A percentile compares a stretch with the other conserved stretches of the same genome.
phyloP scores from a whole-genome alignment of 2,888 invertebrate genomes.

The Ceramica pisi region DNA sequence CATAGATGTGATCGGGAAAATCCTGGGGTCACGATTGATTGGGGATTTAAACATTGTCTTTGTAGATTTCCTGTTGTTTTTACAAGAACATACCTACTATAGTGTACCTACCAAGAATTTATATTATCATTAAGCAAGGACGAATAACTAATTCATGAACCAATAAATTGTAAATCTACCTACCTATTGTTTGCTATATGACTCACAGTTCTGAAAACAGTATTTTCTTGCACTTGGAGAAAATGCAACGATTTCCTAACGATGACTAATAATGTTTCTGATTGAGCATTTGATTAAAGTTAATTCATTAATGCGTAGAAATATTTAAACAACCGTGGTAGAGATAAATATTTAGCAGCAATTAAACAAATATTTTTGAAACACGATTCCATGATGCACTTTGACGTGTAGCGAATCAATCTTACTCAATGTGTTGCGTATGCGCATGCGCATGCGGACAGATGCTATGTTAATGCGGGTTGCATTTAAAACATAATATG shows the following conservation, averaged over 20 bases:
- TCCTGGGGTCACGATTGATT: background rate
- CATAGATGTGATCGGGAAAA: background rate
- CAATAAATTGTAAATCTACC: conserved; percentile 12
- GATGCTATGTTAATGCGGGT: conserved; percentile 26
- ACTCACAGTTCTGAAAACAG: conserved; percentile 26
- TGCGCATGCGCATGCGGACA: conserved; percentile 1
- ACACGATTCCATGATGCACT: conserved; percentile 34
- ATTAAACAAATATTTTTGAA: conserved; percentile 48
- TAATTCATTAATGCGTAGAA: conserved; percentile 25
- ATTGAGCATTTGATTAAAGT: conserved; percentile 5
- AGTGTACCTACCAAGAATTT: conserved; percentile 10
- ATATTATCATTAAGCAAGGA: conserved; percentile 26
- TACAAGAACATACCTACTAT: background rate
- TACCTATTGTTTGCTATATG: conserved; percentile 2
- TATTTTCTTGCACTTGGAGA: conserved; percentile 17
- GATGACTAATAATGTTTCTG: conserved; percentile 5
- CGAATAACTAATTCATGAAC: conserved; percentile 36
- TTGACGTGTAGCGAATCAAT: conserved; percentile 43
- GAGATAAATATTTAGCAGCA: conserved; percentile 14
- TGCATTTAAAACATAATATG: conserved; percentile 29
- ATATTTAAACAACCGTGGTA: conserved; percentile 23
- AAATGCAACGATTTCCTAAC: conserved; percentile 21
- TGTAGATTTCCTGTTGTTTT: conserved; percentile 4
- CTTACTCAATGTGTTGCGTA: conserved; percentile 33
- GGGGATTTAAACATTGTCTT: too few relatives aligned